These are phyloP conservation scores for Tupiocoris notatus DNA, from an alignment of 2,888 invertebrate species.

Conservation along the genomic window DNA sequence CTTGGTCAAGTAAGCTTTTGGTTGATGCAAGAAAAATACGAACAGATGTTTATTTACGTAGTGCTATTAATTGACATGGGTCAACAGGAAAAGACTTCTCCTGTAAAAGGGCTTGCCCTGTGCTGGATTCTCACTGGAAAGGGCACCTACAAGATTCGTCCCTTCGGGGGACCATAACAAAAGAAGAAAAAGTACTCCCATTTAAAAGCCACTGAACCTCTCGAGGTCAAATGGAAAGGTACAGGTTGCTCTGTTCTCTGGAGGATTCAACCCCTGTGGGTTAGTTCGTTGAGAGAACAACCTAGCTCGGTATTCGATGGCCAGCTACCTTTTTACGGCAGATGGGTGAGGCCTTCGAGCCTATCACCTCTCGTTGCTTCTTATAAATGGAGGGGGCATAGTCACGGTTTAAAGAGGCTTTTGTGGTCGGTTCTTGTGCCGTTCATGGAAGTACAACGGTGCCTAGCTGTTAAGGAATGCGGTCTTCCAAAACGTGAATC, in stretches of 20 bases:
- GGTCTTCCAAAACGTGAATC: background rate
- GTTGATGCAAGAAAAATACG: too few species aligned
- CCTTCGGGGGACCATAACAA: background rate
- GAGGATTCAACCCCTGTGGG: background rate
- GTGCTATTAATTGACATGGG: too few species aligned
- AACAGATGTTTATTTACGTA: too few species aligned
- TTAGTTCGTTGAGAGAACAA: background rate
- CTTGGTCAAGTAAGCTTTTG: too few species aligned
- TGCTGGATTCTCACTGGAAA: too few species aligned
- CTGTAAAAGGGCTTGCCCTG: too few species aligned
- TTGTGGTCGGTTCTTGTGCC: background rate
- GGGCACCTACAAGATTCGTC: background rate
- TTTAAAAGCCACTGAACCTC: conserved; percentile 13
- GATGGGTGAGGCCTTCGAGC: background rate
- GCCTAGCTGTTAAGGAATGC: background rate
- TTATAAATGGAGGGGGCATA: background rate
- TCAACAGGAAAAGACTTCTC: too few species aligned
- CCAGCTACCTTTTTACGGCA: background rate
- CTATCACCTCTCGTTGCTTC: background rate
- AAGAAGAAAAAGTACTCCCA: background rate
- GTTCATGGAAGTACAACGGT: background rate
- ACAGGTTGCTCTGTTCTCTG: background rate
- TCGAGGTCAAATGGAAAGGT: background rate
- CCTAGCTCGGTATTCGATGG: background rate
- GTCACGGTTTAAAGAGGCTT: conserved; percentile 27